Percentiles rank a stretch among this genome's conserved stretches.
phyloP scores from a whole-genome alignment of 2,888 invertebrate genomes.

The Muschampia plurimacula region DNA sequence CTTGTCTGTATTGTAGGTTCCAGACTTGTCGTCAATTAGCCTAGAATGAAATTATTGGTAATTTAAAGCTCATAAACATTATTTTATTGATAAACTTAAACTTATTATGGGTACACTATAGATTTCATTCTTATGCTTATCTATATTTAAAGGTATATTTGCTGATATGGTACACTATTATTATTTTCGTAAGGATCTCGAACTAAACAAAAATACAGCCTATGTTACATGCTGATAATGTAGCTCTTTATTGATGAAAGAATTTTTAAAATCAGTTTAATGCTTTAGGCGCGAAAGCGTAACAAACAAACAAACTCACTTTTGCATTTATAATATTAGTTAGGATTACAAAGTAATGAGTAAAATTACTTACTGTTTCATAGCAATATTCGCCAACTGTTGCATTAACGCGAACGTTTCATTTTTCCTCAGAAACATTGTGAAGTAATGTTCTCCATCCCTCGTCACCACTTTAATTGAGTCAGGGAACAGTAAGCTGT shows the following conservation, averaged over 20 bases:
- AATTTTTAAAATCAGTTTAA: no score
- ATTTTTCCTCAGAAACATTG: conserved; percentile 94
- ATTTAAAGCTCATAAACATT: background rate
- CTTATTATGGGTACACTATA: background rate
- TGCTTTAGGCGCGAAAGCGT: no score
- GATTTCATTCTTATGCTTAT: background rate
- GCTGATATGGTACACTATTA: no score
- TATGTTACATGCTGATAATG: no score
- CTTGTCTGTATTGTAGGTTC: conserved; percentile 94
- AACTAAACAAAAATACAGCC: no score
- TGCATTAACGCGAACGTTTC: conserved; percentile 97
- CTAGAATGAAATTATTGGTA: conserved; percentile 68
- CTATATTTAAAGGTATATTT: no score
- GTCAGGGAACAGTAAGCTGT: conserved; percentile 92
- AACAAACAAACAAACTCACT: no score
- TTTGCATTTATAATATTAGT: no score
- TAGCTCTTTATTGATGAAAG: no score
- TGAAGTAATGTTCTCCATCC: conserved; percentile 95
- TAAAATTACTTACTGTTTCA: conserved; percentile 90
- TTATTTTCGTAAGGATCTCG: no score
- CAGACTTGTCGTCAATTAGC: conserved; percentile 95
- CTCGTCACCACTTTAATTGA: conserved; percentile 94
- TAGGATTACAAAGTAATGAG: background rate
- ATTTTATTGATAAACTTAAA: background rate
- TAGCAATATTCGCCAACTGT: conserved; percentile 98